Evolutionary conservation across 2,888 invertebrate species (phyloP).

Genomic region (Dasysyrphus albostriatus): DNA sequence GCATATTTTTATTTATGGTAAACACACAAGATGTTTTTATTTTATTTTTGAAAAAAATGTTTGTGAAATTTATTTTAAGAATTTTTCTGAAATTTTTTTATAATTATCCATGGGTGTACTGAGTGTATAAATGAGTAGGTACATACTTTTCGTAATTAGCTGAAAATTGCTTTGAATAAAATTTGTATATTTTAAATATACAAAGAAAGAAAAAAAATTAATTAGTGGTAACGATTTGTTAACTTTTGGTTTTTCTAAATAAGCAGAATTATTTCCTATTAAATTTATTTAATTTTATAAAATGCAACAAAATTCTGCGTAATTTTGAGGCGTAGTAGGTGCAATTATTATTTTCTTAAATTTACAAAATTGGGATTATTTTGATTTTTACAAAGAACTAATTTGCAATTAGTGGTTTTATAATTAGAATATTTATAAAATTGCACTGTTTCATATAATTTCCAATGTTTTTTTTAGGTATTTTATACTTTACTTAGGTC

Average conservation of each 20-base stretch:
- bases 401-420: too few relatives aligned
- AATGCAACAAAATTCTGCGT: background rate
- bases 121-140: too few relatives aligned
- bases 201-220: constrained; percentile 1
- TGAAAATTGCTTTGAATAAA: constrained; percentile 6
- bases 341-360: background rate
- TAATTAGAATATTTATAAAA: too few relatives aligned
- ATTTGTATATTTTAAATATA: background rate
- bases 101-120: constrained; percentile 44
- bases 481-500: too few relatives aligned
- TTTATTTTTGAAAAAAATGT: constrained; percentile 2
- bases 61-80: constrained; percentile 3
- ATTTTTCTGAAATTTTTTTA: constrained; percentile 46
- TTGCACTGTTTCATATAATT: too few relatives aligned
- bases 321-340: background rate
- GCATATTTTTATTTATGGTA: constrained; percentile 67
- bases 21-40: constrained; percentile 33
- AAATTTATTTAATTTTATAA: background rate
- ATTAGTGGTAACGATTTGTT: constrained; percentile 18
- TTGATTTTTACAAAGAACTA: too few relatives aligned
- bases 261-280: background rate
- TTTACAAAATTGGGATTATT: too few relatives aligned
- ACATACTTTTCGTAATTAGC: constrained; percentile 20
- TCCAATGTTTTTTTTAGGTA: too few relatives aligned
- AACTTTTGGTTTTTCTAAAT: background rate